Percentiles rank a stretch among this genome's conserved stretches.
Conservation (phyloP, 2,113 vertebrate genomes). For the Spea multiplicata region DNA sequence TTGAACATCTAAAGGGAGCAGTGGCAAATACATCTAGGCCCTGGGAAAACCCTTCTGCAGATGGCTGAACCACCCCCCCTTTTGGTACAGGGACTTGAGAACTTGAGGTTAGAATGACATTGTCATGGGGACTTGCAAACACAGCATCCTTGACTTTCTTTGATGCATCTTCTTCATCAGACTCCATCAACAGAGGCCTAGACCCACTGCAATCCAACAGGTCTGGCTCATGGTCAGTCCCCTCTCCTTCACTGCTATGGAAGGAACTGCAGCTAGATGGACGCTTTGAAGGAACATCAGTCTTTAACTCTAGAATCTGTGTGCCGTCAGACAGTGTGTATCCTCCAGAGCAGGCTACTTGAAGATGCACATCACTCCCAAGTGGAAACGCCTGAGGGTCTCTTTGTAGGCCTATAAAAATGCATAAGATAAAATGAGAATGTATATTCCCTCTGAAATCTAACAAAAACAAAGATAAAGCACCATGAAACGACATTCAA, state of each 20-base stretch:
- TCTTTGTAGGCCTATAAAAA: constrained; percentile 63
- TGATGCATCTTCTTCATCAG: constrained; percentile 83
- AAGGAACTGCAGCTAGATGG: constrained; percentile 77
- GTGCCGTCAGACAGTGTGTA: constrained; percentile 51
- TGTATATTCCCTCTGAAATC: background rate
- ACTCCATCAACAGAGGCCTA: constrained; percentile 87
- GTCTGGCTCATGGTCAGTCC: constrained; percentile 67
- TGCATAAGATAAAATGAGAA: constrained; percentile 40
- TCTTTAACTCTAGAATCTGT: constrained; percentile 46
- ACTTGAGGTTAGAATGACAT: background rate
- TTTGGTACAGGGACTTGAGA: background rate
- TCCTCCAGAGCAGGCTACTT: constrained; percentile 47
- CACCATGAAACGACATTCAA: too few relatives aligned
- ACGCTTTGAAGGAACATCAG: constrained; percentile 59
- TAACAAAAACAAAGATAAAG: too few relatives aligned
- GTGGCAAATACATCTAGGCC: constrained; percentile 81
- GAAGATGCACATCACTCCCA: constrained; percentile 54
- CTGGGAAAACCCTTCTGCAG: background rate
- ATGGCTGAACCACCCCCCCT: constrained; percentile 35
- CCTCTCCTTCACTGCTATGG: constrained; percentile 92
- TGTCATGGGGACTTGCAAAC: constrained; percentile 46
- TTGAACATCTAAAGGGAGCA: constrained; percentile 75
- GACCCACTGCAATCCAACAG: constrained; percentile 85
- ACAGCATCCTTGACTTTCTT: constrained; percentile 50
- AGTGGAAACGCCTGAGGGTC: constrained; percentile 56